Evolutionary conservation across 2,113 vertebrate genomes (phyloP), one percentile per base, ranked within the genome.

Genomic region (Heterotis niloticus): DNA sequence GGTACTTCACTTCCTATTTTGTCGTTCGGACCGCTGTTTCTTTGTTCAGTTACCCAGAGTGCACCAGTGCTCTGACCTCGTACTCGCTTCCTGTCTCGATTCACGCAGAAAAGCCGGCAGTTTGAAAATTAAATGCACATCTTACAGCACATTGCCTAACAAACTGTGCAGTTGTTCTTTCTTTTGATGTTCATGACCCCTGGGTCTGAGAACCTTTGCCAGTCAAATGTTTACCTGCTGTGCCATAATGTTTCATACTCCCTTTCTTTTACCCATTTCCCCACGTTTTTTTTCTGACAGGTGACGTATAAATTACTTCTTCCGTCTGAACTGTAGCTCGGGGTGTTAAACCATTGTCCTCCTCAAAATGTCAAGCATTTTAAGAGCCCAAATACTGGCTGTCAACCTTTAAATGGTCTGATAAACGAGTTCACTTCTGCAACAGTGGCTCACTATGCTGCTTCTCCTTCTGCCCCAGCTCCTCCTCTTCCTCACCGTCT

Each of bases 341-440:
- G 28, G 7, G 66, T 34, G 26, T 67, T 82, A 79, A 82, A 83
- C 44, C 51, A 29, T 44, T 68, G 67, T 78, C 34, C 83, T 79
- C 73, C 68, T 75, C 18, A 20, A 64, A 54, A 64, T 79, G 79
- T 78, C 71, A 75, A 59, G 73, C 66, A 28, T 80, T 82, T 78
- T 82, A 81, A 76, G 78, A 78, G 64, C 64, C 83, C 28, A 79
- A 78, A 81, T 78, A 72, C 64, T 67, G 44, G 65, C 60, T 73
- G 67, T 64, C 70, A 75, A 72, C 11, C 20, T 24, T 23, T 67
- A 14, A 29, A 64, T 9, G 34, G 18, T 17, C 51, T n/a, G 51
- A 18, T 51, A 20, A 76, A 76, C 7, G 56, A 18, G 7, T 20
- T 13, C 12, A 23, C 34, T 72, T 18, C 65, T 12, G 26, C 77